A percentile compares a stretch with the other conserved stretches of the same genome.
phyloP scores from a whole-genome alignment of 2,797 vertebrate species.

The Cyclopterus lumpus region DNA sequence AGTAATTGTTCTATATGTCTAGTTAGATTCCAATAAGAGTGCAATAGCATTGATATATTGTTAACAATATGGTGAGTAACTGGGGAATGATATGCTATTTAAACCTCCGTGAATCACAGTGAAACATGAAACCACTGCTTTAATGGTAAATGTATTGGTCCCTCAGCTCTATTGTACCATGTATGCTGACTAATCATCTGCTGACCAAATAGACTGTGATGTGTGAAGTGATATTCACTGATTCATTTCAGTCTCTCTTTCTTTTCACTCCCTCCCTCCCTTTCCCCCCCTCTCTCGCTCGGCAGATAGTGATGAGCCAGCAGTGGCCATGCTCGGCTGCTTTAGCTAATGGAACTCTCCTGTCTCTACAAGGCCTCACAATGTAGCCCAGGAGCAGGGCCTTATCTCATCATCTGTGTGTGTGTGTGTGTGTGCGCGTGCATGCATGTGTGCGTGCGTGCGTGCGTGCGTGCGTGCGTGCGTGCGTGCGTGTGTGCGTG shows the following conservation, averaged over 20 bases:
- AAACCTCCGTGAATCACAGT: constrained; percentile 75
- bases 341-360: constrained; percentile 79
- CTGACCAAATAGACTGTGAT: constrained; percentile 70
- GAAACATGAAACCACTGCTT: constrained; percentile 69
- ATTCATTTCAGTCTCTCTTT: constrained; percentile 63
- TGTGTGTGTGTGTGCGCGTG: constrained; percentile 21
- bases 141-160: constrained; percentile 76
- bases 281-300: constrained; percentile 27
- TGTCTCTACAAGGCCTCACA: constrained; percentile 76
- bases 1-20: constrained; percentile 75
- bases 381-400: constrained; percentile 55
- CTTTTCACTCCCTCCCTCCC: constrained; percentile 9
- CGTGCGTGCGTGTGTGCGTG: constrained; percentile 2
- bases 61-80: constrained; percentile 76
- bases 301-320: constrained; percentile 81
- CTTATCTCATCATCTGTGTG: constrained; percentile 62
- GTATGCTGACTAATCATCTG: constrained; percentile 76
- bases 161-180: constrained; percentile 64
- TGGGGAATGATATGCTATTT: constrained; percentile 76
- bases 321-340: constrained; percentile 76
- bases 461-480: constrained; percentile 14
- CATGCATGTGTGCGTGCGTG: constrained; percentile 1
- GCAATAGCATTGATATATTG: constrained; percentile 71
- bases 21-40: constrained; percentile 72
- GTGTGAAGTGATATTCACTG: constrained; percentile 71